A percentile compares a stretch with the other conserved stretches of the same genome.
Evolutionary conservation across 2,888 invertebrate species (phyloP).

Genomic region (Lithosia quadra): DNA sequence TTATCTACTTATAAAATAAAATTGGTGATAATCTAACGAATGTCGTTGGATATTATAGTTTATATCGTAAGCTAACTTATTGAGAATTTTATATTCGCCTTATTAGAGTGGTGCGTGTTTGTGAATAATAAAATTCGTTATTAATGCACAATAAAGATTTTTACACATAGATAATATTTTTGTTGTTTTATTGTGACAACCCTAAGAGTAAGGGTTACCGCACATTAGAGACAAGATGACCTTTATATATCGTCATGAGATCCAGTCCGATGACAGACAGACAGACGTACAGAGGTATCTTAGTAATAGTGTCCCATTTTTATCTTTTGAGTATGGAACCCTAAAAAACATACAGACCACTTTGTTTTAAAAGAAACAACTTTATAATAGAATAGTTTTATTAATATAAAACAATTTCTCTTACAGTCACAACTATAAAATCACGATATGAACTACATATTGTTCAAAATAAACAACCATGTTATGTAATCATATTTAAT

Average conservation of each 20-base stretch:
- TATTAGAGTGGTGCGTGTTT: slow-evolving; percentile 58
- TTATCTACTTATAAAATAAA: slow-evolving; percentile 52
- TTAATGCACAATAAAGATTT: slow-evolving; percentile 75
- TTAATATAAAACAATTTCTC: slow-evolving; percentile 42
- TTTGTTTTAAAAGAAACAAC: slow-evolving; percentile 16
- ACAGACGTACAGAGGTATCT: too few species aligned
- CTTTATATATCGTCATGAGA: too few species aligned
- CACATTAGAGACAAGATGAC: too few species aligned
- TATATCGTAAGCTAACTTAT: slow-evolving; percentile 64
- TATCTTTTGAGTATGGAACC: too few species aligned
- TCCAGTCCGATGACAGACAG: too few species aligned
- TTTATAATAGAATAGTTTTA: slow-evolving; percentile 34
- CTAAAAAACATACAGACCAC: too few species aligned
- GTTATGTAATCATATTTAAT: background rate
- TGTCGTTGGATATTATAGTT: slow-evolving; percentile 41
- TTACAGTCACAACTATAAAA: slow-evolving; percentile 45
- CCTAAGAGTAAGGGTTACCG: too few species aligned
- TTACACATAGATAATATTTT: slow-evolving; percentile 56
- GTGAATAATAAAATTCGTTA: slow-evolving; percentile 60
- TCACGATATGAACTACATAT: slow-evolving; percentile 42
- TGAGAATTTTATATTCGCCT: slow-evolving; percentile 61
- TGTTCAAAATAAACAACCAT: slow-evolving; percentile 25
- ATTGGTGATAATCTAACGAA: slow-evolving; percentile 70
- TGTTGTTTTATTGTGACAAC: slow-evolving; percentile 35
- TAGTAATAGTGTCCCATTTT: too few species aligned